Percentiles rank a stretch among this genome's conserved stretches.
phyloP scores from a whole-genome alignment of 1,140 invertebrate species.

The Listronotus bonariensis region DNA sequence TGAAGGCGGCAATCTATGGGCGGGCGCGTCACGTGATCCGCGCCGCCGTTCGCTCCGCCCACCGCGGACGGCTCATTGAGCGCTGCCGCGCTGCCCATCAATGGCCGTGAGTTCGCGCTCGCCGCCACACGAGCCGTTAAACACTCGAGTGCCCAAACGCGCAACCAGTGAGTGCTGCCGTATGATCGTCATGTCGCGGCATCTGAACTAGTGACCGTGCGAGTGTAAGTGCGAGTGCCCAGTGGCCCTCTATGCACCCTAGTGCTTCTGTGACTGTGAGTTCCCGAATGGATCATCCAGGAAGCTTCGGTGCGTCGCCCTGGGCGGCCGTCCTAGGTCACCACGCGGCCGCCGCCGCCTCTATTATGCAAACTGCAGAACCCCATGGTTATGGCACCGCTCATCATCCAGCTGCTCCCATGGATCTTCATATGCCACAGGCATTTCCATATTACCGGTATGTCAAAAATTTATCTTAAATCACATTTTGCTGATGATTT shows the following conservation, averaged over 20 bases:
- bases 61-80: conserved; percentile 29
- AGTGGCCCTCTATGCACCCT: conserved; percentile 60
- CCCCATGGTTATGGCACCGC: conserved; percentile 57
- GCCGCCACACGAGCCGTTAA: conserved; percentile 44
- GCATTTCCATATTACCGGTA: conserved; percentile 88
- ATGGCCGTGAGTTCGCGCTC: conserved; percentile 54
- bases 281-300: conserved; percentile 67
- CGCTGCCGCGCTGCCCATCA: conserved; percentile 45
- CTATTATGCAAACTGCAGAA: conserved; percentile 62
- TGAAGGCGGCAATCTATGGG: conserved; percentile 31
- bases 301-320: conserved; percentile 69
- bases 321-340: conserved; percentile 71
- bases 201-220: conserved; percentile 27
- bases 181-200: conserved; percentile 10
- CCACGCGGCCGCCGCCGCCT: conserved; percentile 67
- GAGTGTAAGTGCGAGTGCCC: conserved; percentile 47
- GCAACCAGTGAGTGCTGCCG: conserved; percentile 16
- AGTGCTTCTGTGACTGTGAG: conserved; percentile 50
- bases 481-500: not conserved
- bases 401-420: conserved; percentile 71
- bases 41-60: conserved; percentile 38
- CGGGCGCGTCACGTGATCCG: conserved; percentile 48
- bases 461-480: conserved; percentile 45
- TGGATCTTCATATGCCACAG: conserved; percentile 85
- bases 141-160: conserved; percentile 21